A percentile compares a stretch with the other conserved stretches of the same genome.
phyloP scores from a whole-genome alignment of 2,113 vertebrate genomes.

The Engraulis encrasicolus region DNA sequence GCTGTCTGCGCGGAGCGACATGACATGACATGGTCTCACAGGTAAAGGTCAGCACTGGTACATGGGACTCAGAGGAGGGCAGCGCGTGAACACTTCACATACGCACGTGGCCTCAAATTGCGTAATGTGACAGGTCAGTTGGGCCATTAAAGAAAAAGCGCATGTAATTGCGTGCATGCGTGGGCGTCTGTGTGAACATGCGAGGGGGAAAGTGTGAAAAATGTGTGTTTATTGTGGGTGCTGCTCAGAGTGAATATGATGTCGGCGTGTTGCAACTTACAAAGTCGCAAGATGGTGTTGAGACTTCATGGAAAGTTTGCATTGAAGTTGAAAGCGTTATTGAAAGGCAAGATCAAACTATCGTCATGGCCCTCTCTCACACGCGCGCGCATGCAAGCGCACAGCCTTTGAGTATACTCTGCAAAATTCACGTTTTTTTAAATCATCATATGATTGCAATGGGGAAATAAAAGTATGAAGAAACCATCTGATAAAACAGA shows the following conservation, averaged over 20 bases:
- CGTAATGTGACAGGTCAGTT: conserved; percentile 26
- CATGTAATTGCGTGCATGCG: conserved; percentile 7
- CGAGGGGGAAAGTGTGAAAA: not conserved
- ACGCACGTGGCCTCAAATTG: conserved; percentile 29
- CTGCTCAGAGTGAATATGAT: not conserved
- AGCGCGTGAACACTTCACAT: conserved; percentile 21
- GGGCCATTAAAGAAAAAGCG: conserved; percentile 37
- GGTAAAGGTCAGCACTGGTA: conserved; percentile 51
- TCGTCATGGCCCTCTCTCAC: not conserved
- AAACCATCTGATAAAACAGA: not conserved
- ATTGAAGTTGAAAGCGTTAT: not conserved
- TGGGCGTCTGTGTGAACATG: conserved; percentile 18
- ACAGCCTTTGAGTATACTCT: no score
- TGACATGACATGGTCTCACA: conserved; percentile 46
- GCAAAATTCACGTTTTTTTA: no score
- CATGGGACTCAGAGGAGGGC: conserved; percentile 34
- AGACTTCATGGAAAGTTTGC: not conserved
- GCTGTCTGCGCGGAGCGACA: conserved; percentile 36
- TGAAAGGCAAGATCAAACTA: not conserved
- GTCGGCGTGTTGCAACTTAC: not conserved
- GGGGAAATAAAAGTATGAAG: not conserved
- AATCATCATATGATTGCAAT: no score
- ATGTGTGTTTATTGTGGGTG: conserved; percentile 5
- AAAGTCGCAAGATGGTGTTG: not conserved
- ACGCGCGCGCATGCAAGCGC: not conserved